Base-by-base conservation (phyloP, 2,797 vertebrate species). In the Forpus xanthops region DNA sequence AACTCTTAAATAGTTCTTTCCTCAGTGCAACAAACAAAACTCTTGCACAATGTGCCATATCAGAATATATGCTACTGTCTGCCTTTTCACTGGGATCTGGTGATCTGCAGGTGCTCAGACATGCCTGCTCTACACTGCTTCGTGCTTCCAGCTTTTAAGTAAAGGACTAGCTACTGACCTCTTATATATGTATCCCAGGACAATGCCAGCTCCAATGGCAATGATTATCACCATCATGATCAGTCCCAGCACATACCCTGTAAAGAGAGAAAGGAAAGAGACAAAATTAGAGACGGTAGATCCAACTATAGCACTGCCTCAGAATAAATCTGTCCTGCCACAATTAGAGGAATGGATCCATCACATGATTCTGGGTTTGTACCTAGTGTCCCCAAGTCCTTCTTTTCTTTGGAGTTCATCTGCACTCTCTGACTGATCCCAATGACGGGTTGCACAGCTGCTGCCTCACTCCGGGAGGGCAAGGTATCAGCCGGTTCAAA, bases 391-490 rank as follows among this genome's bases (percentile, higher is more conserved):
- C 99, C 99, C 2, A 99, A 98, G 96, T 99, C 99, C 94, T 99
- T 99, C 92, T 99, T 99, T 93, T 98, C 98, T 72, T 98, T 98
- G 61, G 99, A 97, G 64, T 98, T 98, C 68, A 98, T 98, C 86
- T 97, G 98, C 35, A 99, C 99, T 49, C 98, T 97, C 98, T 99
- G 99, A 85, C 98, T 99, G 97, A 99, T 98, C 17, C 99, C 99
- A 80, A 99, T 97, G 76, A 99, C 97, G 0, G 99, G 98, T 97
- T 99, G 99, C 85, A 98, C 98, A 0, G 98, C 98, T 1, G 97
- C 98, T 2, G 97, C 98, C 80, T 98, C 97, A 1, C 98, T 98
- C 81, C 87, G 95, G 28, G 98, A 97, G 4, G 97, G 96, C 53
- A 97, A 78, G 1, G 97, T 91, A 13, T 97, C 96, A 47, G 97